A percentile compares a stretch with the other conserved stretches of the same genome.
Conservation (phyloP, 2,797 vertebrate genomes). For the Takifugu rubripes region DNA sequence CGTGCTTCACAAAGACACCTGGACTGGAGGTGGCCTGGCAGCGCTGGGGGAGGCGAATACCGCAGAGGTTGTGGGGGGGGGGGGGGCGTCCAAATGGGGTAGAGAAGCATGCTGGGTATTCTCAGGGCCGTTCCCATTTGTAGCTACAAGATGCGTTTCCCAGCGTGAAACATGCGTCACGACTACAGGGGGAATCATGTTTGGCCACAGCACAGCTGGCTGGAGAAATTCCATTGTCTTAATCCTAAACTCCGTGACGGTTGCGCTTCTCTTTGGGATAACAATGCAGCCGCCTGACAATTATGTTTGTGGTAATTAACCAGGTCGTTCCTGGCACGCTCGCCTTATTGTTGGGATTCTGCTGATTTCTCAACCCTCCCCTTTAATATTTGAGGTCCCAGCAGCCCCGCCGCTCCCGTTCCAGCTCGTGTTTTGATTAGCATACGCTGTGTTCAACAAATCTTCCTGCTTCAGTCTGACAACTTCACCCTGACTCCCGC, state of each 20-base stretch:
- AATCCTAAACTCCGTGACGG: background rate
- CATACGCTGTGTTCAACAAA: no score
- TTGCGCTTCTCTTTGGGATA: no score
- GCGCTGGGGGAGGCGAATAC: constrained; percentile 41
- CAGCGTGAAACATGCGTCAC: constrained; percentile 1
- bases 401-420: no score
- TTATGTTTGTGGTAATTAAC: no score
- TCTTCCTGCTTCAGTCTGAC: constrained; percentile 17
- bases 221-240: background rate
- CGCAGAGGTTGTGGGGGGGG: constrained; percentile 18
- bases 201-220: background rate
- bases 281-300: no score
- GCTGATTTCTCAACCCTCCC: no score
- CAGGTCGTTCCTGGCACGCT: no score
- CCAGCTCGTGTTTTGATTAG: no score
- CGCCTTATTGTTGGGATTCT: no score
- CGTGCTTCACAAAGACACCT: constrained; percentile 65
- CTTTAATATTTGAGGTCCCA: no score
- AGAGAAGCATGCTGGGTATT: constrained; percentile 14
- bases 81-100: constrained; percentile 27
- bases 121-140: constrained; percentile 25
- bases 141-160: no score
- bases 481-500: constrained; percentile 10
- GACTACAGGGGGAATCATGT: constrained; percentile 5
- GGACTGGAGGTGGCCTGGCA: constrained; percentile 59